These are phyloP conservation scores for Lutjanus campechanus DNA, from an alignment of 2,797 vertebrate species.

Conservation along the genomic window DNA sequence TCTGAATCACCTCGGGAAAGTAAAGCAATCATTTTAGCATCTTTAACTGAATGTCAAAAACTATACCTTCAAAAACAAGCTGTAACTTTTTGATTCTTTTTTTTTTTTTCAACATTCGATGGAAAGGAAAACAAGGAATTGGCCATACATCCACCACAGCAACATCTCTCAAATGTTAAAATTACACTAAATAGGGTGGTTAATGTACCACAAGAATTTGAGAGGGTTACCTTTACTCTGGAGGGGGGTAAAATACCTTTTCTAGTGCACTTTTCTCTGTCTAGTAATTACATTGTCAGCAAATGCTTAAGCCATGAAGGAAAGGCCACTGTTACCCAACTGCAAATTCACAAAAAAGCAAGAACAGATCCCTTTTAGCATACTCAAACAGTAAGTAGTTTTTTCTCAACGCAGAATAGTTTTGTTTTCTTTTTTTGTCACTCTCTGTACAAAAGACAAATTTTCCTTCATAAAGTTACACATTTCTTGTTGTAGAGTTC, in stretches of 20 bases:
- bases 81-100: slow-evolving; percentile 32
- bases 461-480: slow-evolving; percentile 88
- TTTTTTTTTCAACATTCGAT: slow-evolving; percentile 51
- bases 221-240: slow-evolving; percentile 65
- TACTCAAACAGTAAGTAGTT: slow-evolving; percentile 87
- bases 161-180: slow-evolving; percentile 77
- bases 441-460: slow-evolving; percentile 89
- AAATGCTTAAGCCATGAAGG: slow-evolving; percentile 89
- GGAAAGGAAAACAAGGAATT: slow-evolving; percentile 66
- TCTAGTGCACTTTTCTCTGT: slow-evolving; percentile 83
- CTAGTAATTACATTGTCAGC: slow-evolving; percentile 89
- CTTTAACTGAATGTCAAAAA: slow-evolving; percentile 55
- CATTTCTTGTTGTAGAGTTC: slow-evolving; percentile 83
- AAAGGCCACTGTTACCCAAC: slow-evolving; percentile 92
- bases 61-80: slow-evolving; percentile 58
- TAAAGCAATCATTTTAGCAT: slow-evolving; percentile 48
- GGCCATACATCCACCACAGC: slow-evolving; percentile 73
- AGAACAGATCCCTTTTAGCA: slow-evolving; percentile 95
- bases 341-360: slow-evolving; percentile 87
- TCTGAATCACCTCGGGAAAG: slow-evolving; percentile 63
- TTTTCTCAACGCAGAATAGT: slow-evolving; percentile 84
- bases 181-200: slow-evolving; percentile 71
- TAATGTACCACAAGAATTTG: slow-evolving; percentile 72
- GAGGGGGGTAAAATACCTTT: slow-evolving; percentile 54
- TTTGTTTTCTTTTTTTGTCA: slow-evolving; percentile 78